Base-by-base conservation (phyloP, 2,113 vertebrate species). In the Poeciliopsis occidentalis region DNA sequence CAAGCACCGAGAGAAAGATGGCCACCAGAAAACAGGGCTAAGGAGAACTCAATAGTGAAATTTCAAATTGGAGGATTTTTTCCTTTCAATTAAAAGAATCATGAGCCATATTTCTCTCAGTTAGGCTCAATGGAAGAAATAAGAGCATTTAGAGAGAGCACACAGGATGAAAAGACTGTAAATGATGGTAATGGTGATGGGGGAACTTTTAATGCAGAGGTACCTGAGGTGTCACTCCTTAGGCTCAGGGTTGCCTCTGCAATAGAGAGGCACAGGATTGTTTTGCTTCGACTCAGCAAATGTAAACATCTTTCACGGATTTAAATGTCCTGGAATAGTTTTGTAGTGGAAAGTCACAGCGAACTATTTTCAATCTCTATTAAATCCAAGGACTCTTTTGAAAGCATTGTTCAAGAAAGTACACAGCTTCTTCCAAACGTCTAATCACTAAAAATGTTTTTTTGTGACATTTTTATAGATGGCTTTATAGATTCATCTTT, bases 201-300 rank as follows among this genome's bases (percentile, higher is more conserved):
- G 91, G 92, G 70, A 74, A 87, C 80, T 83, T 92, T 85, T 92
- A 91, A 93, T 85, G 92, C 95, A 89, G 93, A 80, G 95, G 85
- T 98, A 98, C 97, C 96, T 98, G 95, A 94, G 92, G 90, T 91
- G 94, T 97, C 96, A 98, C 91, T 97, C 96, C 95, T 96, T 92
- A 94, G 96, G 90, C 91, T 98, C 97, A 95, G 96, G 96, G 93
- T 97, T 96, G 94, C 95, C 96, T 97, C 97, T 98, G 97, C 91
- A 98, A 98, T 93, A 98, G 94, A 98, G 95, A 97, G 93, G 95
- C 64, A 96, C 94, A 93, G 44, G 17, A 64, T 88, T 85, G 86
- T 88, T 89, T 82, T 83, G 75, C 67, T 76, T 79, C 69, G 64
- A 54, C 60, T 87, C 67, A 62, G 41, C 54, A 77, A 79, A 7